phyloP scores from a whole-genome alignment of 2,888 invertebrate genomes.

The Himalopsyche anomala region DNA sequence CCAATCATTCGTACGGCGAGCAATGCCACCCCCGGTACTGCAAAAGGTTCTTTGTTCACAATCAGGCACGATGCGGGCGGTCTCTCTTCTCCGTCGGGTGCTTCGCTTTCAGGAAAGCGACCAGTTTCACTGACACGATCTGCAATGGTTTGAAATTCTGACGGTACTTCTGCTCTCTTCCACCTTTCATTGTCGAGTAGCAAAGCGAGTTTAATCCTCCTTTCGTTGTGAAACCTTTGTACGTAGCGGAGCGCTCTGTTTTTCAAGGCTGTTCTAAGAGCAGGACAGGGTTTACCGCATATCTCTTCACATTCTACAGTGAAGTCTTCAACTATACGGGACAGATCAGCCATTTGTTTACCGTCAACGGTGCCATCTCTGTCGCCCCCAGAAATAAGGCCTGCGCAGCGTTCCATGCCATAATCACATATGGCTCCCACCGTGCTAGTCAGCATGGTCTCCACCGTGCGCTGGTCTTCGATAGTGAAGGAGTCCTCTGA shows the following conservation, averaged over 20 bases:
- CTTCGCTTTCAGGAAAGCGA: slow-evolving; percentile 73
- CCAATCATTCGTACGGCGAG: slow-evolving; percentile 92
- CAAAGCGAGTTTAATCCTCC: slow-evolving; percentile 89
- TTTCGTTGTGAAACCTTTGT: slow-evolving; percentile 91
- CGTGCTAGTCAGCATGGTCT: slow-evolving; percentile 85
- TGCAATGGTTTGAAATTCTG: slow-evolving; percentile 91
- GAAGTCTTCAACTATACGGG: slow-evolving; percentile 87
- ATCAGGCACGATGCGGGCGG: slow-evolving; percentile 78
- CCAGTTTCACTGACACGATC: slow-evolving; percentile 80
- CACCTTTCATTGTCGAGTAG: slow-evolving; percentile 94
- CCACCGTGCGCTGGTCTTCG: slow-evolving; percentile 83
- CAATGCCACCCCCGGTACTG: slow-evolving; percentile 88
- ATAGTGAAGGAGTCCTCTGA: slow-evolving; percentile 83
- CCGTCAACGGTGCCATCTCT: slow-evolving; percentile 83
- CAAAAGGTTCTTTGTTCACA: slow-evolving; percentile 84
- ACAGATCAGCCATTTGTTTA: slow-evolving; percentile 85
- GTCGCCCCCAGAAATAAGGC: slow-evolving; percentile 87
- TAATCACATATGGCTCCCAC: slow-evolving; percentile 91
- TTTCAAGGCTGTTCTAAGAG: slow-evolving; percentile 88
- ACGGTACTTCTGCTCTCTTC: slow-evolving; percentile 94
- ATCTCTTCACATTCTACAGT: slow-evolving; percentile 85
- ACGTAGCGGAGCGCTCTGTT: slow-evolving; percentile 94
- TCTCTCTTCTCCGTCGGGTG: slow-evolving; percentile 69
- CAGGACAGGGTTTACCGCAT: slow-evolving; percentile 86
- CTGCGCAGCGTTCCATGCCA: slow-evolving; percentile 94